Conservation (phyloP, 1,140 invertebrate species). For the Antheraea pernyi region DNA sequence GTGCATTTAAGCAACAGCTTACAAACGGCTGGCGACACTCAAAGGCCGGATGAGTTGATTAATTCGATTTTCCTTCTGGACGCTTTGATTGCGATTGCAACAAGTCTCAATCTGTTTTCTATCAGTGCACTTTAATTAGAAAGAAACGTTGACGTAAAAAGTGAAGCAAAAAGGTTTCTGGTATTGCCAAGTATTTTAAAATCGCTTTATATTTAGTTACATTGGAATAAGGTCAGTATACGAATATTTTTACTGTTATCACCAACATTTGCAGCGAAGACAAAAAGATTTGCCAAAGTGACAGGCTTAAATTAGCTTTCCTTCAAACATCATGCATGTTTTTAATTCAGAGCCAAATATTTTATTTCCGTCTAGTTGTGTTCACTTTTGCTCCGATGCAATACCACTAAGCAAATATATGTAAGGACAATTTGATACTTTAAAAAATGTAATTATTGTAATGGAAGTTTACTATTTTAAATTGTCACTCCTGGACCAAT, state of each 20-base stretch:
- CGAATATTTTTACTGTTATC: too few species aligned
- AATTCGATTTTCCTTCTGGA: conserved; percentile 56
- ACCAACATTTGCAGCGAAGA: background rate
- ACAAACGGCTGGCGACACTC: conserved; percentile 50
- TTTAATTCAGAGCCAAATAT: background rate
- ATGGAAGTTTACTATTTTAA: background rate
- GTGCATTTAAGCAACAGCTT: conserved; percentile 31
- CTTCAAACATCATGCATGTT: too few species aligned
- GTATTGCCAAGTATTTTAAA: background rate
- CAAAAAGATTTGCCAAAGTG: background rate
- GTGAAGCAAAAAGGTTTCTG: conserved; percentile 2
- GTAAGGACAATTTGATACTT: background rate
- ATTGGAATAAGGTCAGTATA: background rate
- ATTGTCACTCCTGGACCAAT: background rate
- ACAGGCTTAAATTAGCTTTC: too few species aligned
- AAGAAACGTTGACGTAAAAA: conserved; percentile 7
- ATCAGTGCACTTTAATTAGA: conserved; percentile 23
- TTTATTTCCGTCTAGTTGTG: background rate
- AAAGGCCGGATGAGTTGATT: conserved; percentile 61
- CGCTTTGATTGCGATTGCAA: conserved; percentile 58
- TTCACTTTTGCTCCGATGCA: too few species aligned
- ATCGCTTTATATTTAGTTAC: background rate
- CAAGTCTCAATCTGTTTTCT: conserved; percentile 38
- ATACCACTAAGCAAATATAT: too few species aligned
- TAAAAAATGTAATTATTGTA: background rate